Conservation (phyloP, 2,797 vertebrate genomes). For the Phataginus tricuspis region DNA sequence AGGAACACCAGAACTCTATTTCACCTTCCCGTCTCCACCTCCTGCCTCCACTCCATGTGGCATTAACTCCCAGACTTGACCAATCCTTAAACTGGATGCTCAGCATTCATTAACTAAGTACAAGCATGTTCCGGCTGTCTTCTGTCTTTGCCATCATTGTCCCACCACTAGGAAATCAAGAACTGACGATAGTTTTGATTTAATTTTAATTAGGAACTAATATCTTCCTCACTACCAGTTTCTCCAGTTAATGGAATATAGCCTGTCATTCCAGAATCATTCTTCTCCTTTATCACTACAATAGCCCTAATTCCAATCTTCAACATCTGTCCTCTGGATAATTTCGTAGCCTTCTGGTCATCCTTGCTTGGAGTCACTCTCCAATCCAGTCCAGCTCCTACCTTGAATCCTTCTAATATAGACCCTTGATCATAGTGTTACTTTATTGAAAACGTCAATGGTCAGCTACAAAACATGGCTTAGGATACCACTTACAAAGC, state of each 20-base stretch:
- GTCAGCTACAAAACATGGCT: background rate
- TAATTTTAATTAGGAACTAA: background rate
- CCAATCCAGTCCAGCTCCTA: background rate
- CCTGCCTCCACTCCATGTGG: background rate
- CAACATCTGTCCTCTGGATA: background rate
- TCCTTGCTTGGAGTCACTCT: background rate
- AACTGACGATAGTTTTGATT: background rate
- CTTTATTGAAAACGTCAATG: background rate
- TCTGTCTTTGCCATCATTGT: background rate
- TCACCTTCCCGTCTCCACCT: background rate
- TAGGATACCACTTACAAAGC: background rate
- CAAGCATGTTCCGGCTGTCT: background rate
- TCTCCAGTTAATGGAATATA: background rate
- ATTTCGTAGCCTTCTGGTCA: background rate
- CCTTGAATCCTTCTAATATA: background rate
- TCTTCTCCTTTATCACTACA: background rate
- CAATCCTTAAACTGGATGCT: background rate
- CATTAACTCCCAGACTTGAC: background rate
- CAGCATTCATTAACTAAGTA: background rate
- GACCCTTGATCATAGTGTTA: too few relatives aligned
- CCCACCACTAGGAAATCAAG: background rate
- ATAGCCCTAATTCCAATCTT: background rate
- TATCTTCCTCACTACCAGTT: background rate
- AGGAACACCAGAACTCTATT: background rate
- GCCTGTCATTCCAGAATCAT: background rate